These are phyloP conservation scores for Halichoerus grypus DNA, from an alignment of 2,113 vertebrate genomes.

Conservation along the genomic window DNA sequence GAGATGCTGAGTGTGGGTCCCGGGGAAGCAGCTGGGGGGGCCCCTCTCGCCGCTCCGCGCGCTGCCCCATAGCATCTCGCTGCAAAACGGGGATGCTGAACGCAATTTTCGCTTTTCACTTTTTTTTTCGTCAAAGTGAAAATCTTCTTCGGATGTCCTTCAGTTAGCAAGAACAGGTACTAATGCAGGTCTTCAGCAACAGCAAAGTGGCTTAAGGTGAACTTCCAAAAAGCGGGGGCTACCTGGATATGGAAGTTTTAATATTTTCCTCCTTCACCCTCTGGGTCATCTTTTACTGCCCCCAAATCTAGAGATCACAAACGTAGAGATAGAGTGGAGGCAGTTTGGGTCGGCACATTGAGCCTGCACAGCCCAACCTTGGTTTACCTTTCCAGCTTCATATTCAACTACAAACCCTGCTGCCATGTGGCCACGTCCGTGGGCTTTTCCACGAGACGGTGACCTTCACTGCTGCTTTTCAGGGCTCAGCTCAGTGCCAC, in stretches of 20 bases:
- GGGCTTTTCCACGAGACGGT: not conserved
- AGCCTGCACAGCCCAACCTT: not conserved
- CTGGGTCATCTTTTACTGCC: not conserved
- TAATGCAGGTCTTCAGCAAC: not conserved
- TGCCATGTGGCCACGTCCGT: not conserved
- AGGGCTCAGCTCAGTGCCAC: not conserved
- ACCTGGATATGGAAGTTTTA: not conserved
- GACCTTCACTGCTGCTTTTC: not conserved
- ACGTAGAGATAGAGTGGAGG: not conserved
- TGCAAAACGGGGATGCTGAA: not conserved
- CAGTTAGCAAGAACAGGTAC: not conserved
- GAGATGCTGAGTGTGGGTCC: not conserved
- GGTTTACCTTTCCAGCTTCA: not conserved
- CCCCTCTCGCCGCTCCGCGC: rapidly evolving
- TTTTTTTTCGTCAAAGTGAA: not conserved
- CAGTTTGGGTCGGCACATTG: not conserved
- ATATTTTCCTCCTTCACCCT: not conserved
- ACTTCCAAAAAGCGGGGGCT: not conserved
- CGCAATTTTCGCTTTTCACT: not conserved
- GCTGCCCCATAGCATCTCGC: not conserved
- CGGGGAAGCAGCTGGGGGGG: not conserved
- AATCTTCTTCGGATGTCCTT: not conserved
- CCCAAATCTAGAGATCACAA: not conserved
- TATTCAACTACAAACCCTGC: not conserved
- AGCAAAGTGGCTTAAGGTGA: not conserved